Conservation (phyloP, 2,113 vertebrate genomes). For the Notiomystis cincta region DNA sequence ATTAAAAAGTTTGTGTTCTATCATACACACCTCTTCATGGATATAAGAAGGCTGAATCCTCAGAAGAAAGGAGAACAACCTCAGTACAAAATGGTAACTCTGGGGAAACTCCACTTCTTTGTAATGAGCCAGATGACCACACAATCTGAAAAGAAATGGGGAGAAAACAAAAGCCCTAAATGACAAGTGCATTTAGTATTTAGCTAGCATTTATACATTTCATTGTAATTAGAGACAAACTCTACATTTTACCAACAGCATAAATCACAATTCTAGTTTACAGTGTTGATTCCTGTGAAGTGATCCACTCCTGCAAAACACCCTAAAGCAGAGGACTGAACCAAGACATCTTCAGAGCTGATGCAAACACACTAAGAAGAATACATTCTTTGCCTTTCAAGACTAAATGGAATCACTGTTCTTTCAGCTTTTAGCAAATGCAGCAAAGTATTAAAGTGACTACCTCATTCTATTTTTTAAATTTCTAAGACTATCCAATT, state of each 20-base stretch:
- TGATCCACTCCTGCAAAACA: not conserved
- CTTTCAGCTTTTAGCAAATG: not conserved
- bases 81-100: constrained; percentile 75
- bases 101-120: constrained; percentile 69
- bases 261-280: not conserved
- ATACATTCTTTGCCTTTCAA: not conserved
- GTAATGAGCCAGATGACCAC: constrained; percentile 69
- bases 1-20: constrained; percentile 76
- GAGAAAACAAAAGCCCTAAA: not conserved
- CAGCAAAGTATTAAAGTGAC: not conserved
- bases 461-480: not conserved
- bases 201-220: not conserved
- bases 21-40: constrained; percentile 74
- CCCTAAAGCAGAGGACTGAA: not conserved
- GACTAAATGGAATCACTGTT: not conserved
- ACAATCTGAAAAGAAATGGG: constrained; percentile 55
- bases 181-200: not conserved
- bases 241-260: not conserved
- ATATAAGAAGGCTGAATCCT: constrained; percentile 67
- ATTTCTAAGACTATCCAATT: not conserved
- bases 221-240: not conserved
- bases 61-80: constrained; percentile 75
- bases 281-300: not conserved
- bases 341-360: not conserved
- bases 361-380: not conserved